Percentiles rank a stretch among this genome's conserved stretches.
These are phyloP conservation scores for Smutsia gigantea DNA, from an alignment of 2,797 vertebrate species.

Conservation along the genomic window DNA sequence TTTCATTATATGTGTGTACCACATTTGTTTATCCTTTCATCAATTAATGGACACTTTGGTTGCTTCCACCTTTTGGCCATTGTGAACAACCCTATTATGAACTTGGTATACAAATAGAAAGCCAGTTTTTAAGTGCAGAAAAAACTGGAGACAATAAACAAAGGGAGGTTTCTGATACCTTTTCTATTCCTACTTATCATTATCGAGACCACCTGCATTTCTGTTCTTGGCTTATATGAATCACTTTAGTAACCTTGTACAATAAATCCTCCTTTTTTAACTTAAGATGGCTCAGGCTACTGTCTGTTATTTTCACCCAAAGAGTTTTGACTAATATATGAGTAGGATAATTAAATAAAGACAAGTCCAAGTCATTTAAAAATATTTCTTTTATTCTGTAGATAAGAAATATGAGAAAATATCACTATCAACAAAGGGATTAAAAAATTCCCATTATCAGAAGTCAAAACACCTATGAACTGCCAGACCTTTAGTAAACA, in stretches of 20 bases:
- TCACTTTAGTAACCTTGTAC: not conserved
- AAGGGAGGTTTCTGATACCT: not conserved
- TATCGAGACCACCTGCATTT: not conserved
- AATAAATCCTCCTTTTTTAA: conserved; percentile 32
- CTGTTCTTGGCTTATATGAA: not conserved
- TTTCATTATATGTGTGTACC: not conserved
- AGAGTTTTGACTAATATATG: not conserved
- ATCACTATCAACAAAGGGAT: conserved; percentile 17
- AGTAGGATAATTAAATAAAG: conserved; percentile 24
- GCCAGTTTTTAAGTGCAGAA: not conserved
- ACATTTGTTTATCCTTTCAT: not conserved
- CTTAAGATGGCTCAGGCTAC: not conserved
- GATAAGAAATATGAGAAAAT: conserved; percentile 41
- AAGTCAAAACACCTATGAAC: not conserved
- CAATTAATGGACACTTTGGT: not conserved
- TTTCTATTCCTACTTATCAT: not conserved
- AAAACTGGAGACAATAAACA: not conserved
- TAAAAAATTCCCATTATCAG: not conserved
- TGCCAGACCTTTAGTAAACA: not conserved
- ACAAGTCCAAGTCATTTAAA: conserved; percentile 29
- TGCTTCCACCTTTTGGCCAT: not conserved
- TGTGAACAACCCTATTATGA: not conserved
- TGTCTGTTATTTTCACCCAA: conserved; percentile 42
- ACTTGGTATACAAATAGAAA: not conserved
- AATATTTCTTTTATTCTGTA: conserved; percentile 20